Evolutionary conservation across 64 coral and sea anemone species (phyloP), one percentile per base, ranked within the genome.

Genomic region (Catalaphyllia jardinei): DNA sequence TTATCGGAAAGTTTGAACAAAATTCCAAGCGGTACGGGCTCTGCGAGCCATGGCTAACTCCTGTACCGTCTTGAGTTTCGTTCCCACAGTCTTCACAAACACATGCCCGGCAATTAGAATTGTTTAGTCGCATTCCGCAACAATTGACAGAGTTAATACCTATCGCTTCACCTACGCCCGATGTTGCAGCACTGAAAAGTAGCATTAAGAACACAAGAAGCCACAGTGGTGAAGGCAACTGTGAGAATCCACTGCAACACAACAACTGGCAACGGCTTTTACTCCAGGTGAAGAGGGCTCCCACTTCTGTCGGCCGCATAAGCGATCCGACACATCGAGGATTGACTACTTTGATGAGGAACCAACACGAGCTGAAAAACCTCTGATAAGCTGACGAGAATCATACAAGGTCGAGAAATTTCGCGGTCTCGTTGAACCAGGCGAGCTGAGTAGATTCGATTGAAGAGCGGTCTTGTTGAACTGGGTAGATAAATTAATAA

Each of bases 291-390:
- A 85, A 67, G 63, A 38, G 81, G 12, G 12, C 63, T 71, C 22
- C 81, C 63, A 51, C 31, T 38, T 85, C 62, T 85, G 81, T 85
- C 42, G 65, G 33, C 62, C 81, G 81, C 81, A 85, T 85, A 85
- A 85, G 81, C 81, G 81, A 71, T 85, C 81, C 62, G 31, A 85
- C 67, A 50, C 81, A 85, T 85, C 19, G 81, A 85, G 81, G 51
- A 85, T 85, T 64, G 24, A 85, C 81, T 50, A 71, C 63, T 22
- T 35, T 50, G 62, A 33, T 85, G 65, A 42, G 50, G 31, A 28
- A 46, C 35, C 81, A 42, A 72, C 31, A 38, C 25, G 81, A 85
- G 38, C 81, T 51, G 29, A 22, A 51, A 71, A 27, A 51, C 81
- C 38, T 85, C 81, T 85, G 69, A 63, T 35, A 71, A 85, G 1